Percentiles rank a stretch among this genome's conserved stretches.
Conservation (phyloP, 2,113 vertebrate species). For the Varanus salvator region DNA sequence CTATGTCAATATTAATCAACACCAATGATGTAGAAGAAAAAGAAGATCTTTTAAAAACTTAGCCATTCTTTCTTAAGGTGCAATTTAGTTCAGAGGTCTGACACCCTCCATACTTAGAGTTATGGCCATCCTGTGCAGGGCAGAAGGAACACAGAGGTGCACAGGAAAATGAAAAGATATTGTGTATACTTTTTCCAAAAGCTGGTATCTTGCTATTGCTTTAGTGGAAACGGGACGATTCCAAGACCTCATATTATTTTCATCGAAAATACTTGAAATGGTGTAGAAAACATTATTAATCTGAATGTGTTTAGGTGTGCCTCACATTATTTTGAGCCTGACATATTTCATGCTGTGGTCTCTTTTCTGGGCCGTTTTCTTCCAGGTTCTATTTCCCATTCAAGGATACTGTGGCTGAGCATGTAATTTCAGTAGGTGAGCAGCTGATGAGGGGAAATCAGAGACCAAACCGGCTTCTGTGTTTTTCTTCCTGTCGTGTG, state of each 20-base stretch:
- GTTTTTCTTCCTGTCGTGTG: slow-evolving; percentile 27
- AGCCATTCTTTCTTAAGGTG: too few relatives aligned
- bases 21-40: too few relatives aligned
- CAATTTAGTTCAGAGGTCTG: too few relatives aligned
- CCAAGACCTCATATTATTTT: not conserved
- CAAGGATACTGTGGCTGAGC: slow-evolving; percentile 3
- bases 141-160: too few relatives aligned
- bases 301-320: not conserved
- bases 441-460: slow-evolving; percentile 24
- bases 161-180: too few relatives aligned
- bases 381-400: not conserved
- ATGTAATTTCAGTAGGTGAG: slow-evolving; percentile 34
- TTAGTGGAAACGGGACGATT: not conserved
- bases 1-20: not conserved
- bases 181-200: not conserved
- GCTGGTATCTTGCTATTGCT: not conserved
- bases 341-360: not conserved
- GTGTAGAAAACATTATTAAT: not conserved
- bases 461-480: slow-evolving; percentile 7
- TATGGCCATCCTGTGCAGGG: too few relatives aligned
- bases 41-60: too few relatives aligned
- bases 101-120: too few relatives aligned
- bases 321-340: not conserved
- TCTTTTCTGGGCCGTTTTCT: not conserved
- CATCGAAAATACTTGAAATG: not conserved